Base-by-base conservation (phyloP, 2,888 invertebrate genomes). In the Silvanus unidentatus region DNA sequence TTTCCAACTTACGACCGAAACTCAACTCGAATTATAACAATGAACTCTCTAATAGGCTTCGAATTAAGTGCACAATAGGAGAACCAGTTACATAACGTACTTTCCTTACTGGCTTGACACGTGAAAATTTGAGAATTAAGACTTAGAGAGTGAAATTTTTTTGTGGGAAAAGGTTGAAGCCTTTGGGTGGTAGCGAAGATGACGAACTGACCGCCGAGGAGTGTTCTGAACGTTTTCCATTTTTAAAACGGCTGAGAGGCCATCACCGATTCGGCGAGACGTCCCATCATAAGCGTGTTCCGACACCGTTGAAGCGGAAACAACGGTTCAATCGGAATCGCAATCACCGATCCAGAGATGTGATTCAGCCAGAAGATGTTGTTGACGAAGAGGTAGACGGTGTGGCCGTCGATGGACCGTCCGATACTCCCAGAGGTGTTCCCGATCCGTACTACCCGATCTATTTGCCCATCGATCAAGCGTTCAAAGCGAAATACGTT, bases 391-490 rank as follows among this genome's bases (percentile, higher is more conserved):
- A 64, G 40, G 74, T 65, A 43, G 54, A 56, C 39, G 64, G 54
- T 15, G 70, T 64, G 32, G 65, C 61, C 38, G 69, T 60, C 16
- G 68, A 64, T 16, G 63, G 62, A 16, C 59, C 58, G 38, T 57
- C 53, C 28, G 65, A 70, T 43, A 55, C 68, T 41, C 74, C 72
- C 16, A 64, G 73, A 13, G 80, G 79, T 32, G 77, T 80, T 1
- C 79, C 79, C 8, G 80, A 81, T 67, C 80, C 81, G 14, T 81
- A 81, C 63, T 81, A 80, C 60, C 80, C 81, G 42, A 80, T 81
- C 49, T 80, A 78, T 63, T 68, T 82, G 58, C 82, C 82, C 47
- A 82, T 82, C 57, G 81, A 82, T 70, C 81, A 81, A 65, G 81
- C 80, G 35, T 82, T 80, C 69, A 81, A 81, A 66, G 78, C 81